phyloP scores from a whole-genome alignment of 2,888 invertebrate genomes.

The Rhynchonema sp. region DNA sequence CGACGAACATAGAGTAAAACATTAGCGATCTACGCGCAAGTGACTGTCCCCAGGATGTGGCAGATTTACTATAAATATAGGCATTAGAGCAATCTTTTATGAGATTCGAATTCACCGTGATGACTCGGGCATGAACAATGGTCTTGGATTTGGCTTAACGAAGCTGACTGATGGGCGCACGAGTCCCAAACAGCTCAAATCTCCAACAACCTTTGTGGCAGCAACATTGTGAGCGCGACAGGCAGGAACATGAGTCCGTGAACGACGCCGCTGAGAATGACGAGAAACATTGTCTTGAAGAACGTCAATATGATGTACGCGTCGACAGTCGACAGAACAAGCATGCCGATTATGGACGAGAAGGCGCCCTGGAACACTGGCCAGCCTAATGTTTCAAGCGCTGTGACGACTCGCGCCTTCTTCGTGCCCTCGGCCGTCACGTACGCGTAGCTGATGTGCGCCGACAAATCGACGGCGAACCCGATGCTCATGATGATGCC shows the following conservation, averaged over 20 bases:
- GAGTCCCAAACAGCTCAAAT: too few relatives aligned
- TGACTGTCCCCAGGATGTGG: too few relatives aligned
- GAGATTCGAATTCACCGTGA: too few relatives aligned
- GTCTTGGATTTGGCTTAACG: too few relatives aligned
- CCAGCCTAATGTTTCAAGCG: constrained; percentile 60
- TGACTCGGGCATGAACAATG: too few relatives aligned
- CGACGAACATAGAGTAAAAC: too few relatives aligned
- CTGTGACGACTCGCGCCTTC: constrained; percentile 56
- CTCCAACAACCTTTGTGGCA: not conserved
- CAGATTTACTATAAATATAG: too few relatives aligned
- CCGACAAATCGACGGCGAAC: constrained; percentile 72
- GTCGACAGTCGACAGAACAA: constrained; percentile 60
- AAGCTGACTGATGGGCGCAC: too few relatives aligned
- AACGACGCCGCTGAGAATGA: constrained; percentile 73
- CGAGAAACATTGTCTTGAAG: constrained; percentile 83
- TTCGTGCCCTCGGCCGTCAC: constrained; percentile 56
- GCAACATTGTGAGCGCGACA: constrained; percentile 14
- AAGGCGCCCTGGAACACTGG: constrained; percentile 66
- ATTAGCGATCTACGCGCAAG: too few relatives aligned
- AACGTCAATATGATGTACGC: constrained; percentile 80
- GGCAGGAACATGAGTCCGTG: constrained; percentile 71
- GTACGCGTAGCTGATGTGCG: constrained; percentile 78
- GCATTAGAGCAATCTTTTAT: too few relatives aligned
- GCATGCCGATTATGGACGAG: constrained; percentile 65
- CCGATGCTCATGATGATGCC: constrained; percentile 88